These are phyloP conservation scores for Drosophila picticornis DNA, from an alignment of 2,888 invertebrate species.

Conservation along the genomic window DNA sequence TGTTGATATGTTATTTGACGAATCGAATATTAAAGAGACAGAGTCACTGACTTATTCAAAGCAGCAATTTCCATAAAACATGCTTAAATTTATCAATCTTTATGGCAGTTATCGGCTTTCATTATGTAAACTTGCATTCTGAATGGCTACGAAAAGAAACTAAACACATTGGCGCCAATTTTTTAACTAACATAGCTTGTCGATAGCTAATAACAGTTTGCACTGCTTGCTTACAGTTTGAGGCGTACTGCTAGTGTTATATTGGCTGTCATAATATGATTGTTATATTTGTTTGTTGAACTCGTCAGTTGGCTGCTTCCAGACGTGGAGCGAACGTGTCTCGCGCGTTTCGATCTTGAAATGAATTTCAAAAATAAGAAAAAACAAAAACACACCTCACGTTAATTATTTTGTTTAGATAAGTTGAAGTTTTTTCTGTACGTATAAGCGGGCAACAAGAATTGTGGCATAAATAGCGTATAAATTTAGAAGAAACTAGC, in stretches of 20 bases:
- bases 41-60: neutral
- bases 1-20: neutral
- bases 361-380: conserved; percentile 26
- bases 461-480: conserved; percentile 39
- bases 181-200: neutral
- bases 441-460: conserved; percentile 24
- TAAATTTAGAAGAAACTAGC: conserved; percentile 63
- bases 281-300: conserved; percentile 54
- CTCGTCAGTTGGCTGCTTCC: conserved; percentile 56
- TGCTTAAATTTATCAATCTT: neutral
- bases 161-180: neutral
- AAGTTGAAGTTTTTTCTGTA: conserved; percentile 35
- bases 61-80: neutral
- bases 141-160: neutral
- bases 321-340: conserved; percentile 41
- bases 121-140: neutral
- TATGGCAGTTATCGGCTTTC: neutral
- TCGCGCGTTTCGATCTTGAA: conserved; percentile 52
- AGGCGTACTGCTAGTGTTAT: conserved; percentile 17
- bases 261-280: conserved; percentile 37
- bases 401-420: conserved; percentile 34
- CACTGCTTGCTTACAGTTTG: conserved; percentile 77
- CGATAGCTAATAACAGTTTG: conserved; percentile 16
- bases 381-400: conserved; percentile 3
- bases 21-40: neutral